Base-by-base conservation (phyloP, 2,888 invertebrate species). In the Synanthedon myopaeformis region DNA sequence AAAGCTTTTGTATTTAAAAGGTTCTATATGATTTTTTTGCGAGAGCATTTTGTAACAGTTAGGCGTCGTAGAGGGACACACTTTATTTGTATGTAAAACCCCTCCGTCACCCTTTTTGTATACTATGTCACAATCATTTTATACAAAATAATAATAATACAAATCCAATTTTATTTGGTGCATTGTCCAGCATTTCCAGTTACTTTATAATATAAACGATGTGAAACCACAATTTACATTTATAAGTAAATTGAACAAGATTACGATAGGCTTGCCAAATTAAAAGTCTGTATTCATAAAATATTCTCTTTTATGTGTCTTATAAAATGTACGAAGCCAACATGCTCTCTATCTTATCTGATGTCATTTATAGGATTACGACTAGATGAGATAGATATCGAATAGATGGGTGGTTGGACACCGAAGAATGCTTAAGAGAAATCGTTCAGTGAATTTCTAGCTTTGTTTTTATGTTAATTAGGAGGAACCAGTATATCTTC, bases 401-500 rank as follows among this genome's bases (percentile, higher is more conserved):
- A 66, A 72, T 71, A 65, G 74, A 79, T 79, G 75, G 79, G 74
- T 76, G 78, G 79, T 71, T 76, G 74, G 61, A 70, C 72, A 69
- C 65, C 73, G 65, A 75, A 76, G 82, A 82, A 81, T 78, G 78
- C 73, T 76, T 67, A 65, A 69, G 77, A 82, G 82, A 82, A 81
- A 83, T 82, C 78, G 69, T 79, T 78, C 81, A 80, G 75, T 79
- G 79, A 76, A 71, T 79, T 76, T 78, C 73, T 73, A 74, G 74
- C 83, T 84, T 86, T 83, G 84, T 85, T 82, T 86, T 81, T 82
- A 83, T 84, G 82, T 68, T 84, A 81, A 85, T 83, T 81, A 78
- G 66, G 56, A 58, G 59, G 63, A 76, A 81, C 82, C 77, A 66
- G 85, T 80, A 69, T 74, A 54, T 63, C 77, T 67, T 64, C 55